Evolutionary conservation across 2,113 vertebrate species (phyloP).

Genomic region (Tachycineta bicolor): DNA sequence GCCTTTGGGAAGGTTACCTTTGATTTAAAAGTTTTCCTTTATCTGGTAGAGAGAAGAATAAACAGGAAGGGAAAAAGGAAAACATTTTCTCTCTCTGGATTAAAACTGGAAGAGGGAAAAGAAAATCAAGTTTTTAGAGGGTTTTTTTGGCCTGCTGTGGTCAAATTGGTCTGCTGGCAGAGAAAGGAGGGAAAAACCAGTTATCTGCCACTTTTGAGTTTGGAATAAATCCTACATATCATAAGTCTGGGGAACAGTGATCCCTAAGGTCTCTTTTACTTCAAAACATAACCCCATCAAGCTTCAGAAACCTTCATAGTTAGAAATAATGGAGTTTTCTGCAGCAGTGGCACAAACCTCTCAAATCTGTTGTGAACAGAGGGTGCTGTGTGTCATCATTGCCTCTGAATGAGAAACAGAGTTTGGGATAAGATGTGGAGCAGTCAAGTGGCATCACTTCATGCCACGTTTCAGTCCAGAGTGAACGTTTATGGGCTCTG

Average conservation of each 20-base stretch:
- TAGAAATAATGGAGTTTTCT: background rate
- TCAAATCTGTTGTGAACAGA: background rate
- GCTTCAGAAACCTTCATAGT: background rate
- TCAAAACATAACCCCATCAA: background rate
- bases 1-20: background rate
- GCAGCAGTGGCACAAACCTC: background rate
- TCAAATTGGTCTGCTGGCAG: background rate
- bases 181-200: background rate
- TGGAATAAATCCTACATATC: background rate
- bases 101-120: background rate
- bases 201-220: background rate
- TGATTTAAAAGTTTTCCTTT: background rate
- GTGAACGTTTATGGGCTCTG: background rate
- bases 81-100: background rate
- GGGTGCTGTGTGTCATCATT: background rate
- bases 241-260: background rate
- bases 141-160: background rate
- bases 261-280: background rate
- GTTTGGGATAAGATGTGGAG: background rate
- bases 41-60: background rate
- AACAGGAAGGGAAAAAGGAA: background rate
- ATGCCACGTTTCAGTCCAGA: constrained; percentile 21
- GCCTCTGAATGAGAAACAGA: constrained; percentile 11
- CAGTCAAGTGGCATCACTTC: background rate
- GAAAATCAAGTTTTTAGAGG: background rate